Percentiles rank a stretch among this genome's conserved stretches.
Evolutionary conservation across 2,113 vertebrate genomes (phyloP).

Genomic region (Gymnogyps californianus): DNA sequence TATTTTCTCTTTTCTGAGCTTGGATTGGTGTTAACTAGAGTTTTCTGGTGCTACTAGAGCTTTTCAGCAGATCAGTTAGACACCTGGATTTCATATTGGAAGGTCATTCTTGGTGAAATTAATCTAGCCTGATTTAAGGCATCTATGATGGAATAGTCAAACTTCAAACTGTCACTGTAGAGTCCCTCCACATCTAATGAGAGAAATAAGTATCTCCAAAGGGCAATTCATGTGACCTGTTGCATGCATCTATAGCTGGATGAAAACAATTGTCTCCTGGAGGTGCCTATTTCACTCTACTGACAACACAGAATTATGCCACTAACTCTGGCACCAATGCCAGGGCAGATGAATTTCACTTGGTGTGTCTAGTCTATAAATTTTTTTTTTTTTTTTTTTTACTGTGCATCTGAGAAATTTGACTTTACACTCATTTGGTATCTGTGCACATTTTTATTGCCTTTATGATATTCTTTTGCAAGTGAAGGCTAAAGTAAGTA

Average conservation of each 20-base stretch:
- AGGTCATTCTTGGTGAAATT: slow-evolving; percentile 15
- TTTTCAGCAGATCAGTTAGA: slow-evolving; percentile 3
- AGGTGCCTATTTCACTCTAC: slow-evolving; percentile 10
- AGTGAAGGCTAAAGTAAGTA: slow-evolving; percentile 8
- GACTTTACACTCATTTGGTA: background rate
- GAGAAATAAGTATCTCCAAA: slow-evolving; percentile 12
- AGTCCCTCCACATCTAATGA: slow-evolving; percentile 3
- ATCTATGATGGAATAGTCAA: background rate
- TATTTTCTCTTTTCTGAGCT: background rate
- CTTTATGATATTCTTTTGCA: slow-evolving; percentile 11
- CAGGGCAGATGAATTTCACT: background rate
- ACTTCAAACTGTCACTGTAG: background rate
- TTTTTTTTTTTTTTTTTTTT: background rate
- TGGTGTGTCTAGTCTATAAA: background rate
- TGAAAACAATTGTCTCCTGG: slow-evolving; percentile 13
- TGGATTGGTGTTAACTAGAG: background rate
- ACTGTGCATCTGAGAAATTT: background rate
- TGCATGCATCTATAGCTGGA: background rate
- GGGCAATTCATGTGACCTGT: background rate
- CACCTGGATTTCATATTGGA: slow-evolving; percentile 1
- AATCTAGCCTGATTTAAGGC: background rate
- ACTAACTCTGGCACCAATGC: background rate
- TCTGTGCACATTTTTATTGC: slow-evolving; percentile 1
- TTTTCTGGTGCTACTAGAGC: background rate
- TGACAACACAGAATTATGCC: background rate